Percentiles rank a stretch among this genome's conserved stretches.
phyloP scores from a whole-genome alignment of 2,113 vertebrate species.

The Porphyrio hochstetteri region DNA sequence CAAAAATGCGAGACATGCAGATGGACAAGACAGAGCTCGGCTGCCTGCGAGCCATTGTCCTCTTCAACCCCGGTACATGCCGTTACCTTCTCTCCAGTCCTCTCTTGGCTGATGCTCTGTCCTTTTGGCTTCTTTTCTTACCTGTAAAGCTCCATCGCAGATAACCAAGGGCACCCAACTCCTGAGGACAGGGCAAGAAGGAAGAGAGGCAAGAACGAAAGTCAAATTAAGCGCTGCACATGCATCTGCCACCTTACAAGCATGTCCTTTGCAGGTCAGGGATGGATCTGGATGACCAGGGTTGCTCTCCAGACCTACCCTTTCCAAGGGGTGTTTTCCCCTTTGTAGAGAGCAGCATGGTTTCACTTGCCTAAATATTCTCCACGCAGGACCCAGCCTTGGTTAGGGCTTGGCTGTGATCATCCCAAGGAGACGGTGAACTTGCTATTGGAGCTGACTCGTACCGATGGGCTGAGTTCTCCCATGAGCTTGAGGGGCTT shows the following conservation, averaged over 20 bases:
- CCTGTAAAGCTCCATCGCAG: neutral
- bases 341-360: neutral
- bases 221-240: neutral
- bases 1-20: constrained; percentile 99
- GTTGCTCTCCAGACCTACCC: neutral
- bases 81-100: neutral
- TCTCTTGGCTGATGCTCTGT: neutral
- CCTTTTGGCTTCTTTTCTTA: neutral
- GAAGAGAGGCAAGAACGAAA: neutral
- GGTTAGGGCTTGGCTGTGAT: neutral
- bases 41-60: constrained; percentile 95
- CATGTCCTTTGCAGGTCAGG: neutral
- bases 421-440: neutral
- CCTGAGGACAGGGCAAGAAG: neutral
- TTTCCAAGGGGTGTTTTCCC: neutral
- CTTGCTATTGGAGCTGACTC: neutral
- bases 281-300: neutral
- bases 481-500: neutral
- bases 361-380: neutral
- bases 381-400: neutral
- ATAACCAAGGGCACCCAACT: neutral
- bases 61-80: constrained; percentile 92
- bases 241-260: neutral
- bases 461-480: neutral
- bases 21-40: constrained; percentile 99